Conservation (phyloP, 2,797 vertebrate genomes). For the Fundulus diaphanus region DNA sequence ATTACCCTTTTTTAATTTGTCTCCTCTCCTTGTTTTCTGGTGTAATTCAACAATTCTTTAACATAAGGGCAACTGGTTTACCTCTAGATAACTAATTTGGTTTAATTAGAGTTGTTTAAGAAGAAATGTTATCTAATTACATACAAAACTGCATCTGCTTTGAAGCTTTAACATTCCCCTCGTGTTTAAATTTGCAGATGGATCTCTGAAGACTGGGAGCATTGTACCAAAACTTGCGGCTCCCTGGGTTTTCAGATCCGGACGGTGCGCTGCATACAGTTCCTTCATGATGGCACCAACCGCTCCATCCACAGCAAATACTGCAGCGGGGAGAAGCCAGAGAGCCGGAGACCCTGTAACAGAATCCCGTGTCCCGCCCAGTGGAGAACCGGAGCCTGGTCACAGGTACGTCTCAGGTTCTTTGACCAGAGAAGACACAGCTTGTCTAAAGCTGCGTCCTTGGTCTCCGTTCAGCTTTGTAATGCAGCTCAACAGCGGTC, state of each 20-base stretch:
- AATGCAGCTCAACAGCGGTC: not conserved
- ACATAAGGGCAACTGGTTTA: not conserved
- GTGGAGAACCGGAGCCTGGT: constrained; percentile 93
- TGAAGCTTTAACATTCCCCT: not conserved
- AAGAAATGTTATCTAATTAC: not conserved
- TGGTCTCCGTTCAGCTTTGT: not conserved
- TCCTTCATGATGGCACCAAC: constrained; percentile 85
- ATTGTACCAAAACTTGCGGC: constrained; percentile 94
- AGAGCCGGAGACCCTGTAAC: constrained; percentile 89
- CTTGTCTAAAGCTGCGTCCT: not conserved
- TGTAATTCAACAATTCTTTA: too few relatives aligned
- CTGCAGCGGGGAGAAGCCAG: constrained; percentile 89
- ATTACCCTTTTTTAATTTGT: too few relatives aligned
- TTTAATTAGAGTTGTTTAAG: not conserved
- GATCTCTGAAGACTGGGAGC: constrained; percentile 93
- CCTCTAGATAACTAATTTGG: not conserved
- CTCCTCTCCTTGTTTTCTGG: too few relatives aligned
- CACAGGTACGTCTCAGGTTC: constrained; percentile 74
- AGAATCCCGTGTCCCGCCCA: constrained; percentile 85
- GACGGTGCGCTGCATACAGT: constrained; percentile 90
- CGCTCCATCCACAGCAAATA: constrained; percentile 93
- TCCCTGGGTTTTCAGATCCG: constrained; percentile 92
- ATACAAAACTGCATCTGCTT: not conserved
- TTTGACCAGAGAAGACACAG: not conserved
- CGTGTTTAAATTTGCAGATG: constrained; percentile 79